Base-by-base conservation (phyloP, 2,888 invertebrate species). In the Apodemia mormo region DNA sequence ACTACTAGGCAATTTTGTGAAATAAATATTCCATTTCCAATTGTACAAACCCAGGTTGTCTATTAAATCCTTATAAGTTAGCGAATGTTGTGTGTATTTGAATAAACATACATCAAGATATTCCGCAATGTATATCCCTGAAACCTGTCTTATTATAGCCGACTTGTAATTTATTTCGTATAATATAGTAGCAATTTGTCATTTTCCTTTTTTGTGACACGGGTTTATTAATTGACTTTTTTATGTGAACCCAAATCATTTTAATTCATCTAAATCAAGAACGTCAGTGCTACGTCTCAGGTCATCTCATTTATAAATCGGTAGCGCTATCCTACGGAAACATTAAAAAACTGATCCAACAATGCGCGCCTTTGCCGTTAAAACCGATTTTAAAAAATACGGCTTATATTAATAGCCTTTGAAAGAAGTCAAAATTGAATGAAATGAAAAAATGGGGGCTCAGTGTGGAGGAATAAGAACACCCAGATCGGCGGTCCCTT, bases 381-480 rank as follows among this genome's bases (percentile, higher is more conserved):
- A 89, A 85, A 88, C 88, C 86, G 89, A 87, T 87, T 88, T 90
- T 84, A 86, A 91, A 92, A 92, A 92, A 92, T 90, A 87, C 86
- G 89, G 88, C 92, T 92, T 90, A 89, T 90, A 92, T 93, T 93
- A 92, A 92, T 92, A 92, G 89, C 91, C 89, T 90, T 92, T 91
- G 92, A 91, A 89, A 92, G 91, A 91, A 93, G 92, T 92, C 92
- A 92, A 92, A 92, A 93, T 92, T 92, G 92, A 92, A 93, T 90
- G 92, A 91, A 87, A 88, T 85, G 89, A 93, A 93, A 92, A 93
- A 92, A 91, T 90, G 77, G 85, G 86, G 92, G 90, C 89, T 90
- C 90, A 85, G 85, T 81, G 84, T 87, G 85, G 85, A 80, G 81
- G 86, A 82, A 85, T 85, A 87, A 87, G 91, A 92, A 91, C 93